Evolutionary conservation across 2,113 vertebrate genomes (phyloP).

Genomic region (Prionailurus viverrinus): DNA sequence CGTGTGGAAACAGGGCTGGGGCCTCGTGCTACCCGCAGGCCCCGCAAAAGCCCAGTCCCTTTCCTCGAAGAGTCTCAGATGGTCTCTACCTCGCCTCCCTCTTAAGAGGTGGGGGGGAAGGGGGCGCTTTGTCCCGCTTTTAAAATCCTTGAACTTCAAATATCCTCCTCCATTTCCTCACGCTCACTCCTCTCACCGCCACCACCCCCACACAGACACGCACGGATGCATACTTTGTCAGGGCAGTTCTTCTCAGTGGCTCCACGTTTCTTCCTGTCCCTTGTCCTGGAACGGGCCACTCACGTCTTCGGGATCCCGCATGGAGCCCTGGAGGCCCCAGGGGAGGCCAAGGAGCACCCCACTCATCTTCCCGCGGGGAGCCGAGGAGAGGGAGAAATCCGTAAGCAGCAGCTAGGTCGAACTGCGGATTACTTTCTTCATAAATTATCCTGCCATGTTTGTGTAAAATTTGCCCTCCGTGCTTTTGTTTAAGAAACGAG

Average conservation of each 20-base stretch:
- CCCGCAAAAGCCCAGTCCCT: neutral
- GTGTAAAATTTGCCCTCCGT: neutral
- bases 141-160: slow-evolving; percentile 78
- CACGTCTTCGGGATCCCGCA: neutral
- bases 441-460: neutral
- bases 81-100: neutral
- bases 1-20: neutral
- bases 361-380: neutral
- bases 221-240: neutral
- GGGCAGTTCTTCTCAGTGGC: neutral
- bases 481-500: slow-evolving; percentile 43
- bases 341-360: neutral
- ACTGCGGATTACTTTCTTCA: slow-evolving; percentile 24
- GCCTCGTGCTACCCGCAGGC: neutral
- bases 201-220: neutral
- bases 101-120: neutral
- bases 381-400: neutral
- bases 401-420: neutral
- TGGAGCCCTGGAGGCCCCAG: neutral
- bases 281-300: neutral
- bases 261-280: slow-evolving; percentile 1
- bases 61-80: neutral
- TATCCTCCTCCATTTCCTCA: neutral
- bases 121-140: neutral
- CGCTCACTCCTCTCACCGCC: rapidly evolving